Evolutionary conservation across 2,113 vertebrate species (phyloP).

Genomic region (Mellivora capensis): DNA sequence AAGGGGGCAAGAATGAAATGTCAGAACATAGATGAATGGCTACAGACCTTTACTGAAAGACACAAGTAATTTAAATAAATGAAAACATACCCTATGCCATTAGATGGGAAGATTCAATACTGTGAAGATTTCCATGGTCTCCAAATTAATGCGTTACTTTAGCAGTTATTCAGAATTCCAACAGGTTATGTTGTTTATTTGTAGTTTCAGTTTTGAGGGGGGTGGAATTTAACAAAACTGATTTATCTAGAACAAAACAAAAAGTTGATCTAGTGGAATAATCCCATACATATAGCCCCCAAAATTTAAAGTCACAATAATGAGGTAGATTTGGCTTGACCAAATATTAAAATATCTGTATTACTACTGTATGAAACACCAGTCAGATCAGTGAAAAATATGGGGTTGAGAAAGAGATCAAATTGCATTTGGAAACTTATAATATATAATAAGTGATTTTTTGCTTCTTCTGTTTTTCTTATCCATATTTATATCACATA

Average conservation of each 20-base stretch:
- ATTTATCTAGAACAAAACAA: neutral
- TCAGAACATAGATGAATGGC: neutral
- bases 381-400: neutral
- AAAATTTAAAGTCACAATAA: neutral
- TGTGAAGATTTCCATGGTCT: neutral
- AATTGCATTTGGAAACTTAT: neutral
- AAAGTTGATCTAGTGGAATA: conserved; percentile 14
- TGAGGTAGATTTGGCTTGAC: neutral
- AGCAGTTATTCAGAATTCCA: neutral
- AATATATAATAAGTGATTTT: neutral
- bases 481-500: conserved; percentile 23
- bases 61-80: neutral
- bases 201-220: neutral
- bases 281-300: neutral
- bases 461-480: neutral
- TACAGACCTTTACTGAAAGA: neutral
- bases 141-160: neutral
- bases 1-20: neutral
- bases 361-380: neutral
- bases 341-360: neutral
- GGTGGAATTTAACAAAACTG: neutral
- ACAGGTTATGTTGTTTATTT: neutral
- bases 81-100: neutral
- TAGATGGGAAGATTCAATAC: neutral
- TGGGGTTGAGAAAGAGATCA: neutral